These are phyloP conservation scores for Cantharis lateralis DNA, from an alignment of 2,888 invertebrate genomes.

Conservation along the genomic window DNA sequence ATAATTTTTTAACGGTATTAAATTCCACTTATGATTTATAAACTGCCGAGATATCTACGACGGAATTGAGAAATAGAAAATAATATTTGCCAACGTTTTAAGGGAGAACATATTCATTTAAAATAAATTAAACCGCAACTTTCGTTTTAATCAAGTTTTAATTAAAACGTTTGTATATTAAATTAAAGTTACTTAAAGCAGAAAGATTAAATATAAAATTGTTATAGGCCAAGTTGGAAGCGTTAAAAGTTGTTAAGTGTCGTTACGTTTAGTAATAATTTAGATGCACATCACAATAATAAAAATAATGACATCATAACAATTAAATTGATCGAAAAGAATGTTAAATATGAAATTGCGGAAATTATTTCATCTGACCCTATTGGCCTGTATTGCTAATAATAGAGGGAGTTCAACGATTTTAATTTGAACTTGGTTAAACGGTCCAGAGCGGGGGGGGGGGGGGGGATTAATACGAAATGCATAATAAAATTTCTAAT, in stretches of 20 bases:
- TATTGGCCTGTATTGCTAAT: not conserved
- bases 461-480: not conserved
- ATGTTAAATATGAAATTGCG: not conserved
- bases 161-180: not conserved
- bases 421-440: not conserved
- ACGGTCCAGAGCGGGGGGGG: not conserved
- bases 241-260: not conserved
- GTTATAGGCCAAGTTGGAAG: not conserved
- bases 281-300: not conserved
- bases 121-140: not conserved
- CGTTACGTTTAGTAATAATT: not conserved
- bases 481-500: not conserved
- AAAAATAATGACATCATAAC: not conserved
- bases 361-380: not conserved
- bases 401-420: not conserved
- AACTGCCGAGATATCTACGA: not conserved
- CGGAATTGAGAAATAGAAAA: not conserved
- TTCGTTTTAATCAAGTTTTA: conserved; percentile 8
- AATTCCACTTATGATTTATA: not conserved
- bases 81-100: not conserved
- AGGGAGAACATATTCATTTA: not conserved
- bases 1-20: not conserved
- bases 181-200: not conserved
- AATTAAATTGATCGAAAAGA: not conserved
- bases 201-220: not conserved